Base-by-base conservation (phyloP, 2,113 vertebrate genomes). In the Megalops atlanticus region DNA sequence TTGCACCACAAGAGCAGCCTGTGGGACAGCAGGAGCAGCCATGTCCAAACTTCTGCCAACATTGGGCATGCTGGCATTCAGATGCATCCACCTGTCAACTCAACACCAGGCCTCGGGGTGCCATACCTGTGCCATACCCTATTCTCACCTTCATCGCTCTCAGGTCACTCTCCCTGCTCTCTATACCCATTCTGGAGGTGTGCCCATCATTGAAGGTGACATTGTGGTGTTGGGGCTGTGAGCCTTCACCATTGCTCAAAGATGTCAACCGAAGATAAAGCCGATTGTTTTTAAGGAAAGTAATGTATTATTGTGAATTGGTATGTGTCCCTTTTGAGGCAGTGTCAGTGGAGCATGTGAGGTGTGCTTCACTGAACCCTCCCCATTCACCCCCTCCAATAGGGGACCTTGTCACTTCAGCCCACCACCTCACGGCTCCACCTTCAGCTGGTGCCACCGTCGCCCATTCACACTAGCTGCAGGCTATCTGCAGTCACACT, bases 401-500 rank as follows among this genome's bases (percentile, higher is more conserved):
- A 35, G n/a, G 58, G 10, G 6, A 64, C 39, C 45, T 24, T 21
- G 39, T 52, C 24, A 33, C 52, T 0, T 21, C 47, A 58, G 49
- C 52, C 16, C 52, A 45, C 31, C 33, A 35, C 16, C 7, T 36
- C 49, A 16, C 85, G 74, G 86, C 84, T 85, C 79, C 58, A 24
- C 58, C 58, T n/a, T 58, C 52, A 24, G 38, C 87, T 85, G 82
- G 89, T 58, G 80, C 73, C 87, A 79, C 82, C 87, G 11, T 87
- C 82, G 80, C 38, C 88, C 84, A 86, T 85, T 87, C 87, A 87
- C 83, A 88, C 89, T 85, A 89, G 89, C 89, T 82, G 84, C 83
- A 2, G 72, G n/a, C 92, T 91, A 92, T 92, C 91, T 92, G 92
- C 58, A 84, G 89, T 83, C 90, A 85, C 87, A 89, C 87, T 79